Evolutionary conservation across 2,113 vertebrate genomes (phyloP), one percentile per base, ranked within the genome.

Genomic region (Trematomus loennbergii): DNA sequence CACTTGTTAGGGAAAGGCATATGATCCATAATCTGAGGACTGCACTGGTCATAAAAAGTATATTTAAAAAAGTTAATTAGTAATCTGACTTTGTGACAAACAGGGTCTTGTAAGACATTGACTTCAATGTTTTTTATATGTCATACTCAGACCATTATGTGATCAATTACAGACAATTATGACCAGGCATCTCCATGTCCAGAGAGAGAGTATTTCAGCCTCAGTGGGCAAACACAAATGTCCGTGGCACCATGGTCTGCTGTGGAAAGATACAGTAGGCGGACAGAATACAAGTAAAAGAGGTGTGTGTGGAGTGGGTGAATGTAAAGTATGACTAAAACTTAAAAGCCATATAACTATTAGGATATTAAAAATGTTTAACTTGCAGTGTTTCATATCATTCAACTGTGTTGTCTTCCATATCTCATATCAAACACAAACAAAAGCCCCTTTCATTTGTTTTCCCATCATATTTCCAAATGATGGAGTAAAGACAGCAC

Each of bases 161-260:
- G 58, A 33, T 59, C 15, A 59, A 3, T 60, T 40, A 60, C 33
- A 11, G 36, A 60, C 4, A 36, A 5, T 40, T 40, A 40, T 40
- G 36, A 40, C 36, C 36, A 8, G 36, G 16, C 58, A 60, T 60
- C 40, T 46, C 36, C 36, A 40, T 8, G 12, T 12, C 22, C 61
- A 67, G n/a, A 9, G 57, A 72, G 80, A 72, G 79, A 54, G 66
- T 12, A 75, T 96, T 97, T 98, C 96, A 96, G 97, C 96, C 95
- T 97, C 95, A 96, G 94, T 97, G 95, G 96, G 92, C 96, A 97
- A 97, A 97, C 93, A 98, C 96, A 98, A 99, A 97, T 94, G 94
- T 95, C 93, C 95, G 95, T 96, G 94, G 95, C 83, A 94, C 95
- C 94, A 94, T 93, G 94, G 95, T 96, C 96, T 94, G 91, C 95